These are phyloP conservation scores for Garra rufa DNA, from an alignment of 2,113 vertebrate genomes.

Conservation along the genomic window DNA sequence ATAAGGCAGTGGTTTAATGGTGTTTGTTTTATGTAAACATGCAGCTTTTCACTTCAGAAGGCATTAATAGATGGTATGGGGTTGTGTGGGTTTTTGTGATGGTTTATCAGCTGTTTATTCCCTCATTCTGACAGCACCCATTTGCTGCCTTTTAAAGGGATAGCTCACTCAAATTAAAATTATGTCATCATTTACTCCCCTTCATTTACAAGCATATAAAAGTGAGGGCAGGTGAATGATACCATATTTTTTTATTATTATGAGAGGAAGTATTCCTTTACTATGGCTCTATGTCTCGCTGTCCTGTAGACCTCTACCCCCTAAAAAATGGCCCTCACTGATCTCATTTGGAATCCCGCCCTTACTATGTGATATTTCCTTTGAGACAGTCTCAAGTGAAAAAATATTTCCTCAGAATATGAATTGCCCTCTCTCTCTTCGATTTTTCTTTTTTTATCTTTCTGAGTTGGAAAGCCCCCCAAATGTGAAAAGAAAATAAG, in stretches of 20 bases:
- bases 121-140: not conserved
- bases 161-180: not conserved
- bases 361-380: conserved; percentile 67
- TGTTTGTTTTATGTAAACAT: too few relatives aligned
- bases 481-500: conserved; percentile 44
- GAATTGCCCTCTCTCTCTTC: conserved; percentile 45
- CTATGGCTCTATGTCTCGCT: conserved; percentile 59
- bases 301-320: conserved; percentile 4
- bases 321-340: not conserved
- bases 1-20: too few relatives aligned
- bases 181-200: not conserved
- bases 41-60: too few relatives aligned
- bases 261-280: conserved; percentile 47
- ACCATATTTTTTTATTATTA: not conserved
- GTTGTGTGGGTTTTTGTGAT: not conserved
- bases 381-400: conserved; percentile 71
- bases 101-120: not conserved
- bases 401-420: conserved; percentile 70
- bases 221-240: not conserved
- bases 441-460: not conserved
- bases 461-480: conserved; percentile 59
- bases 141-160: conserved; percentile 3
- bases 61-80: not conserved
- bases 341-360: conserved; percentile 18
- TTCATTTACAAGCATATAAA: not conserved